Percentiles rank a stretch among this genome's conserved stretches.
Evolutionary conservation across 2,797 vertebrate species (phyloP).

Genomic region (Capromys pilorides): DNA sequence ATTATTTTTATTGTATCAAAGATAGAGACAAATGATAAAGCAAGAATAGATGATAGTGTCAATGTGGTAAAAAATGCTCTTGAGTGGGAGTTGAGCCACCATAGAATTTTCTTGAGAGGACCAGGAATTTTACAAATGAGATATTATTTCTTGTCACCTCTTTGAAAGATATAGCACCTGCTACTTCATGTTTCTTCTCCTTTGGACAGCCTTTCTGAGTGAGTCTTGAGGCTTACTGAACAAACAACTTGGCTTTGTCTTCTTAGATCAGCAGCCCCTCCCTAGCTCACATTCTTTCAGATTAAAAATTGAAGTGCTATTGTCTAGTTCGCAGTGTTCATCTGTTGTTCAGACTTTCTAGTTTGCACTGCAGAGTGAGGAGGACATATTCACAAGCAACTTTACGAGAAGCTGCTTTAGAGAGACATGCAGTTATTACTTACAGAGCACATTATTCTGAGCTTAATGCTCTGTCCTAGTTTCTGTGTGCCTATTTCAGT

Average conservation of each 20-base stretch:
- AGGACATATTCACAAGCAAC: slow-evolving; percentile 42
- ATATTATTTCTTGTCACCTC: slow-evolving; percentile 58
- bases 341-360: slow-evolving; percentile 45
- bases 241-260: slow-evolving; percentile 57
- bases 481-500: slow-evolving; percentile 54
- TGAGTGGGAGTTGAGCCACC: background rate
- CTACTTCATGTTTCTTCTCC: slow-evolving; percentile 19
- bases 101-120: slow-evolving; percentile 39
- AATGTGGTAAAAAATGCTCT: background rate
- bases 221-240: background rate
- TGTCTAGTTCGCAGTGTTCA: slow-evolving; percentile 28
- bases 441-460: slow-evolving; percentile 52
- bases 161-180: slow-evolving; percentile 57
- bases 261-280: background rate
- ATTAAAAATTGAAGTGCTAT: slow-evolving; percentile 7
- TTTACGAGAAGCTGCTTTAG: slow-evolving; percentile 54
- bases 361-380: slow-evolving; percentile 53
- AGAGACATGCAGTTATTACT: slow-evolving; percentile 67
- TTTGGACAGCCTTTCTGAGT: slow-evolving; percentile 19
- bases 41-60: slow-evolving; percentile 32
- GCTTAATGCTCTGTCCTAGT: slow-evolving; percentile 34
- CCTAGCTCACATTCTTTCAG: background rate
- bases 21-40: slow-evolving; percentile 41
- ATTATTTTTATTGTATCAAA: slow-evolving; percentile 66
- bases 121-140: slow-evolving; percentile 48